Evolutionary conservation across 1,140 invertebrate species (phyloP).

Genomic region (Solenopsis fugax): DNA sequence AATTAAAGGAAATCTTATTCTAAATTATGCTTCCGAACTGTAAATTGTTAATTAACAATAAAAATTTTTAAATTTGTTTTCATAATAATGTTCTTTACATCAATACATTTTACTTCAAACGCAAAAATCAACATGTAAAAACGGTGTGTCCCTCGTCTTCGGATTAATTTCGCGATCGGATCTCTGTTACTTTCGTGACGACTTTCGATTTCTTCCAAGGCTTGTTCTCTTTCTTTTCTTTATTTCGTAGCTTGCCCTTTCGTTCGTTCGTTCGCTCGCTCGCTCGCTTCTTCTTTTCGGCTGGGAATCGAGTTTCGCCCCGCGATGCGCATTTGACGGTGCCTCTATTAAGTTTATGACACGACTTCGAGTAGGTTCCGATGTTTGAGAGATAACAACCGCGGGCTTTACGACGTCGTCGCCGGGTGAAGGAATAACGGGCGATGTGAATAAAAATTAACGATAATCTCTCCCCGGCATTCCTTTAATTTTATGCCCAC

Average conservation of each 20-base stretch:
- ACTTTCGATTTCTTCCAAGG: constrained; percentile 64
- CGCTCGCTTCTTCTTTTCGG: constrained; percentile 67
- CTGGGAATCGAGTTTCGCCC: constrained; percentile 67
- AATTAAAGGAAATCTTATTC: background rate
- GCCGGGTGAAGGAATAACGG: constrained; percentile 49
- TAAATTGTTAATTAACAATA: background rate
- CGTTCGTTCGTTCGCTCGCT: constrained; percentile 59
- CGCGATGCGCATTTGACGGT: constrained; percentile 58
- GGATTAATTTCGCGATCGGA: constrained; percentile 29
- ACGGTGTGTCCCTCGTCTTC: constrained; percentile 20
- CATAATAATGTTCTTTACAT: background rate
- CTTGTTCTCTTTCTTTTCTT: constrained; percentile 62
- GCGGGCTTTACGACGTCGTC: constrained; percentile 64
- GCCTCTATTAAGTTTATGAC: constrained; percentile 68
- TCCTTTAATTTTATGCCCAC: constrained; percentile 57
- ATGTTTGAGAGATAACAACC: constrained; percentile 67
- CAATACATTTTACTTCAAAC: background rate
- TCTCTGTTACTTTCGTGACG: constrained; percentile 54
- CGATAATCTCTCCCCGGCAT: constrained; percentile 50
- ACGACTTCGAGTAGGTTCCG: constrained; percentile 68
- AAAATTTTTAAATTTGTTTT: background rate
- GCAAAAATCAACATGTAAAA: background rate
- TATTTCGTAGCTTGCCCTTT: constrained; percentile 56
- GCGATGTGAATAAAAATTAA: constrained; percentile 61
- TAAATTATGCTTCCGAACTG: background rate